A percentile compares a stretch with the other conserved stretches of the same genome.
Conservation (phyloP, 2,797 vertebrate genomes). For the Pogonophryne albipinna region DNA sequence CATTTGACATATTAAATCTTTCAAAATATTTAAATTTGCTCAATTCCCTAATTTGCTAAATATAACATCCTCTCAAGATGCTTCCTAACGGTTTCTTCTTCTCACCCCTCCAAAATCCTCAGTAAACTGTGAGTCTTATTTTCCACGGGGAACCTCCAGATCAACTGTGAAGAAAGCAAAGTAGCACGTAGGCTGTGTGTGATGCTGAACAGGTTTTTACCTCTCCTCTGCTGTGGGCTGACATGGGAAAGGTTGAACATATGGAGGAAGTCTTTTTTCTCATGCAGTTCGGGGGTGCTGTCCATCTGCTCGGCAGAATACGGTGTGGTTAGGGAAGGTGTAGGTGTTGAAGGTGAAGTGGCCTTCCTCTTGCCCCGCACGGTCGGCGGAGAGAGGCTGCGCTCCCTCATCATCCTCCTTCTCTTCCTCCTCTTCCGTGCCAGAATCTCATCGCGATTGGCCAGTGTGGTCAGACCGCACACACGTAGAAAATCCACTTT, state of each 20-base stretch:
- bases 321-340: conserved; percentile 86
- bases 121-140: conserved; percentile 21
- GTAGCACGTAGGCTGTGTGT: conserved; percentile 36
- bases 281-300: conserved; percentile 89
- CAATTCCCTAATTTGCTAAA: neutral
- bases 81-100: conserved; percentile 42
- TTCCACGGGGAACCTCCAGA: conserved; percentile 34
- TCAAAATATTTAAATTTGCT: neutral
- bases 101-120: conserved; percentile 43
- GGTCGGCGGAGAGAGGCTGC: conserved; percentile 87
- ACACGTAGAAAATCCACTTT: conserved; percentile 91
- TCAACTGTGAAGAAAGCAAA: conserved; percentile 33
- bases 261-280: conserved; percentile 93
- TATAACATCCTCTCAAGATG: conserved; percentile 27
- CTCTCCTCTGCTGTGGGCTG: conserved; percentile 90
- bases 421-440: conserved; percentile 90
- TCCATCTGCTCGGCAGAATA: conserved; percentile 93
- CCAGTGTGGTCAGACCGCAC: conserved; percentile 91
- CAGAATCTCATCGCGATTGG: conserved; percentile 90
- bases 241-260: conserved; percentile 92
- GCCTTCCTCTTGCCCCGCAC: conserved; percentile 87
- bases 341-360: conserved; percentile 77
- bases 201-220: conserved; percentile 72
- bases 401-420: conserved; percentile 91
- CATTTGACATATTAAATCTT: neutral